Evolutionary conservation across 2,113 vertebrate species (phyloP).

Genomic region (Brachyhypopomus occidentalis): DNA sequence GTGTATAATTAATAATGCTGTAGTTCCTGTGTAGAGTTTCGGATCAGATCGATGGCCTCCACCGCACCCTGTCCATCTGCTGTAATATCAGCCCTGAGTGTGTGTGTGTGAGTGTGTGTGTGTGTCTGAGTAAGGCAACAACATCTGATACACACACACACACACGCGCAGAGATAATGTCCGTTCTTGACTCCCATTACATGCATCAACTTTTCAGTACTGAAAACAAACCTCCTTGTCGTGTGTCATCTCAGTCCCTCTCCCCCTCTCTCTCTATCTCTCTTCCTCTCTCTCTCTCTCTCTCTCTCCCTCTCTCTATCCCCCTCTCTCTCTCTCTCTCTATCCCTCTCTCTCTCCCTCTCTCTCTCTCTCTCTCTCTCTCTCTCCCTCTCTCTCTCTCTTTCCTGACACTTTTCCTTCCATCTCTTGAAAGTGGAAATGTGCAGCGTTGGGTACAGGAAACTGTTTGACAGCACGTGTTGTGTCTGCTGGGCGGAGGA

Average conservation of each 20-base stretch:
- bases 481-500: slow-evolving; percentile 10
- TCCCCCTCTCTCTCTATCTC: not conserved
- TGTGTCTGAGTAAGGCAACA: slow-evolving; percentile 23
- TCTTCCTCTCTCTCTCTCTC: slow-evolving; percentile 7
- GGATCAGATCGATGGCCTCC: slow-evolving; percentile 54
- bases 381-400: slow-evolving; percentile 16
- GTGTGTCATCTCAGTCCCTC: not conserved
- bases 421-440: slow-evolving; percentile 27
- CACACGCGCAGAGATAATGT: slow-evolving; percentile 41
- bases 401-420: not conserved
- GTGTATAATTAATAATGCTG: slow-evolving; percentile 63
- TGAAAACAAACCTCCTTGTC: slow-evolving; percentile 25
- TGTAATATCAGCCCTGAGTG: slow-evolving; percentile 45
- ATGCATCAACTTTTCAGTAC: slow-evolving; percentile 40
- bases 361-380: not conserved
- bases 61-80: slow-evolving; percentile 39
- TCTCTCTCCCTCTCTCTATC: not conserved
- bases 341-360: slow-evolving; percentile 2
- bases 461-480: slow-evolving; percentile 16
- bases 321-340: not conserved
- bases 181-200: slow-evolving; percentile 50
- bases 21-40: slow-evolving; percentile 62
- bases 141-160: slow-evolving; percentile 43
- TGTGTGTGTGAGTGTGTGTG: slow-evolving; percentile 24
- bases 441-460: slow-evolving; percentile 45